Conservation (phyloP, 2,888 invertebrate species). For the Folsomia candida region DNA sequence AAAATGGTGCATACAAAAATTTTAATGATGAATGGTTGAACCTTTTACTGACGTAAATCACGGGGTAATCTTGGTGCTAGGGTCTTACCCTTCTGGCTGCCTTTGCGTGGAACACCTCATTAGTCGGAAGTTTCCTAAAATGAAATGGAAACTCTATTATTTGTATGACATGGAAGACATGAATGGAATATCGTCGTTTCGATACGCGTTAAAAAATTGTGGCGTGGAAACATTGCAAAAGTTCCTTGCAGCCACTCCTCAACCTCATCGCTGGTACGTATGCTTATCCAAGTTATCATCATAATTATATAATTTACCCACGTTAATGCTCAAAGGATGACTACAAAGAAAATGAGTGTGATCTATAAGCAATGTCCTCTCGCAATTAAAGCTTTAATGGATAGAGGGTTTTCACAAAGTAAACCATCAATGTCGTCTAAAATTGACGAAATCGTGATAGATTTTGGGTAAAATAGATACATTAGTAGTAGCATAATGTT, state of each 20-base stretch:
- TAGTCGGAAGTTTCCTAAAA: constrained; percentile 9
- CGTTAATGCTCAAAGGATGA: constrained; percentile 17
- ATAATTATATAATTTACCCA: too few relatives aligned
- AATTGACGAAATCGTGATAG: constrained; percentile 24
- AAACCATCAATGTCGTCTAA: neutral
- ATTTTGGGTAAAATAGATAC: constrained; percentile 32
- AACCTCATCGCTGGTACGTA: constrained; percentile 23
- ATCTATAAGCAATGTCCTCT: constrained; percentile 26
- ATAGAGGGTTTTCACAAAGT: constrained; percentile 22
- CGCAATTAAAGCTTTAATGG: constrained; percentile 28
- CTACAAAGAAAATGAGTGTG: constrained; percentile 22
- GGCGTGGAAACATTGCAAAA: constrained; percentile 22
- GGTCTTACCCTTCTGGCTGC: constrained; percentile 26
- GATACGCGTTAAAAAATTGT: constrained; percentile 24
- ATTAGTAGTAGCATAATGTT: too few relatives aligned
- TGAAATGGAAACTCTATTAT: constrained; percentile 15
- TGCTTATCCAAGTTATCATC: too few relatives aligned
- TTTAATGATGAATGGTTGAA: neutral
- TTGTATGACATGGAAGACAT: constrained; percentile 26
- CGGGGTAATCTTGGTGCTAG: too few relatives aligned
- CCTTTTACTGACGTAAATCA: neutral
- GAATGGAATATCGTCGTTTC: constrained; percentile 19
- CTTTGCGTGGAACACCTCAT: constrained; percentile 28
- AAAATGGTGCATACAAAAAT: constrained; percentile 27
- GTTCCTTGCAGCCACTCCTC: constrained; percentile 12